Base-by-base conservation (phyloP, 2,888 invertebrate genomes). In the Venusia cambrica region DNA sequence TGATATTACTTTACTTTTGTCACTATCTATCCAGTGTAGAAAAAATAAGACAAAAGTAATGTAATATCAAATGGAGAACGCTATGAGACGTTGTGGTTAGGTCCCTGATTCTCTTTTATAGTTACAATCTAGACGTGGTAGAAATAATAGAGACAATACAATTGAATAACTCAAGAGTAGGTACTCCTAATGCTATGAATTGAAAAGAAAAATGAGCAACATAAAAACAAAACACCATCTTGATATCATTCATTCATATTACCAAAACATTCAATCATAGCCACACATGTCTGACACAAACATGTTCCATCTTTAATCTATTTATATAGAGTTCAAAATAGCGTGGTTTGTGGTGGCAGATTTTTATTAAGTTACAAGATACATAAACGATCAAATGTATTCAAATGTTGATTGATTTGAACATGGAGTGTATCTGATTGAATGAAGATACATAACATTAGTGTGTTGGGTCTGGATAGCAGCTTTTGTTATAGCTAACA, bases 401-500 rank as follows among this genome's bases (percentile, higher is more conserved):
- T 84, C 76, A 83, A 81, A 81, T 81, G 83, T 76, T 85, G 84
- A 85, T 85, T 85, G 85, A 87, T 85, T 81, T 57, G 72, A 77
- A 79, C 79, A 76, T 62, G 72, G 51, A 62, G 62, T 56, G 58
- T 60, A 65, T 64, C 60, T 75, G 84, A 84, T 85, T 79, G 81
- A 83, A 84, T 84, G 75, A 58, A 76, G 80, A 85, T 85, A 85
- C 83, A 83, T 81, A 79, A 60, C 55, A 81, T 85, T 83, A 84
- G 69, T 75, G 79, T 78, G 75, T 58, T 54, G 54, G 49, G 54
- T 61, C 62, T 64, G 28, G 13, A 28, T 30, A 14, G 32, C 38
- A 29, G 34, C 30, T 34, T 39, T 26, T 26, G 14, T 8, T 34
- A 9, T 7, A 31, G 39, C 7, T 11, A 3, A n/a, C n/a, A 24